Evolutionary conservation across 1,140 invertebrate species (phyloP).

Genomic region (Rhopalosiphum padi): DNA sequence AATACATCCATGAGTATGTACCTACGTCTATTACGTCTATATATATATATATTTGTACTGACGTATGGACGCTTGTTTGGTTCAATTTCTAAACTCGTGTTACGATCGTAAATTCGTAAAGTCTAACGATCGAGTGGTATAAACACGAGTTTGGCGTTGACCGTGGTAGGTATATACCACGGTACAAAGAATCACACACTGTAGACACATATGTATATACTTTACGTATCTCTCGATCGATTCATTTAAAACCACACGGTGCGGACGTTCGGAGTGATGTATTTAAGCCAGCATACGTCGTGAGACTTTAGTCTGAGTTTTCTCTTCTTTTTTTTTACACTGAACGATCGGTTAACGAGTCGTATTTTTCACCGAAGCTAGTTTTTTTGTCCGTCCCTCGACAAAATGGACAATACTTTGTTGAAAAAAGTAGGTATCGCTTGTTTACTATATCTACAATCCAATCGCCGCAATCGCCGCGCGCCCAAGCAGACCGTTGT

Average conservation of each 20-base stretch:
- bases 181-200: neutral
- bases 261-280: neutral
- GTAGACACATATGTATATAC: neutral
- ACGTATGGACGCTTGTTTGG: neutral
- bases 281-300: neutral
- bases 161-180: too few relatives aligned
- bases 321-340: neutral
- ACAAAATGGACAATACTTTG: too few relatives aligned
- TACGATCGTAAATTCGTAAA: too few relatives aligned
- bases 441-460: too few relatives aligned
- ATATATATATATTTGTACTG: too few relatives aligned
- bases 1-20: constrained; percentile 5
- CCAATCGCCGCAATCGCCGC: too few relatives aligned
- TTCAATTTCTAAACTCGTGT: neutral
- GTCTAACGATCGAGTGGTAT: neutral
- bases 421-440: too few relatives aligned
- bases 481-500: too few relatives aligned
- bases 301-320: neutral
- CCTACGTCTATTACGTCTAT: neutral
- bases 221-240: neutral
- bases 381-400: neutral
- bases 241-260: neutral
- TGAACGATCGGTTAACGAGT: neutral
- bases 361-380: neutral
- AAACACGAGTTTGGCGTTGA: neutral